Conservation (phyloP, 2,797 vertebrate species). For the Apogon hyalosoma region DNA sequence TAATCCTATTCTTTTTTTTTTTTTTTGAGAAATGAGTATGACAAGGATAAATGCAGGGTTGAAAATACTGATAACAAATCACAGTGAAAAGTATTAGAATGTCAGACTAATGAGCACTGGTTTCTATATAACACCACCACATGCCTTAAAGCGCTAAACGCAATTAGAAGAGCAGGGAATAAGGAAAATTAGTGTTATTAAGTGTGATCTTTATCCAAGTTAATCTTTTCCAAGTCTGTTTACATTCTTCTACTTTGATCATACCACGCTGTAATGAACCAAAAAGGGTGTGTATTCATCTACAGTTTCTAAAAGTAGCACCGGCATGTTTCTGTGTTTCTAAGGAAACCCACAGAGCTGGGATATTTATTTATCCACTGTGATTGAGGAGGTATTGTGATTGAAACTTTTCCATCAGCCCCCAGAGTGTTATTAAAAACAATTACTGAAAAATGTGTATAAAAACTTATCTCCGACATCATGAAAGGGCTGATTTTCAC, state of each 20-base stretch:
- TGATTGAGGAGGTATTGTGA: constrained; percentile 15
- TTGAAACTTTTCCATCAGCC: constrained; percentile 15
- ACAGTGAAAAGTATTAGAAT: too few relatives aligned
- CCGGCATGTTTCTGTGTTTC: constrained; percentile 18
- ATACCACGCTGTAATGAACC: constrained; percentile 1
- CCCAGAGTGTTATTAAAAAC: background rate
- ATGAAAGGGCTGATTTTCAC: too few relatives aligned
- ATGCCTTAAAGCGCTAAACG: background rate
- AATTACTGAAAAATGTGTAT: background rate
- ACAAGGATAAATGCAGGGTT: too few relatives aligned
- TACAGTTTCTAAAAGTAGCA: constrained; percentile 24
- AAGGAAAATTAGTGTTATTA: background rate
- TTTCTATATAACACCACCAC: background rate
- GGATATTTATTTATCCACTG: constrained; percentile 17
- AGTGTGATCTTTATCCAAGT: too few relatives aligned
- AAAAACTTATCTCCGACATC: too few relatives aligned
- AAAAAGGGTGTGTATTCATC: constrained; percentile 19
- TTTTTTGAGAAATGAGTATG: too few relatives aligned
- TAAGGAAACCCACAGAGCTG: constrained; percentile 9
- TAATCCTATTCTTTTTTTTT: too few relatives aligned
- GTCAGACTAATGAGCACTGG: too few relatives aligned
- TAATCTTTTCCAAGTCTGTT: constrained; percentile 2
- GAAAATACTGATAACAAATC: too few relatives aligned
- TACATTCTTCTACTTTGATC: constrained; percentile 15
- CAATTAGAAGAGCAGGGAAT: constrained; percentile 1